Base-by-base conservation (phyloP, 2,113 vertebrate genomes). In the Pteruthius melanotis region DNA sequence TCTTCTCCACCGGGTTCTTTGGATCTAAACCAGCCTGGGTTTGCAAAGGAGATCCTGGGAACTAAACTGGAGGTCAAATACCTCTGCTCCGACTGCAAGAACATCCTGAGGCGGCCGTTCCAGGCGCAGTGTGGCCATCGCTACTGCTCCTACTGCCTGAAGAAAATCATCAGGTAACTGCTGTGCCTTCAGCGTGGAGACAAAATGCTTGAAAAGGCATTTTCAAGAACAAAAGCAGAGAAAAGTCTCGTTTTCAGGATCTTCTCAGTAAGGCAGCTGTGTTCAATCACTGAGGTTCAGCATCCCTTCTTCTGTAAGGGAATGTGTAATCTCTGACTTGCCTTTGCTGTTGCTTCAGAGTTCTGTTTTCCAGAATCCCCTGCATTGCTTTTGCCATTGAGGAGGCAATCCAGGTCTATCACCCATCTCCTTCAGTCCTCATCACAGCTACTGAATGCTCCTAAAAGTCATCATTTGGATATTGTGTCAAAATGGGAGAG, bases 51-150 rank as follows among this genome's bases (percentile, higher is more conserved):
- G 69, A 98, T 99, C 56, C 98, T 99, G 79, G 98, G 98, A 15
- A 98, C 99, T 37, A 98, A 98, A 79, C 97, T 99, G 77, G 99
- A 99, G 92, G 98, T 98, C 93, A 99, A 99, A 87, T 99, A 99
- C 96, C 98, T 99, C 95, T 99, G 99, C 88, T 98, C 98, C 0
- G 98, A 98, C 44, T 99, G 99, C 93, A 98, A 94, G 95, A 98
- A 98, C 87, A 98, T 99, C 33, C 79, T 99, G 72, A 98, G 99
- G 94, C 98, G 98, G 82, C 99, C 99, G 0, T 98, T 99, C 87
- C 99, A 99, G 97, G 99, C 99, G 1, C 99, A 99, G 97, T 99
- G 99, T 0, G 99, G 99, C 15, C 99, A 99, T 68, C 98, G 99
- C 68, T 99, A 99, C 98, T 99, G 99, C 83, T 98, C 98, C 14